Evolutionary conservation across 92 coral and sea anemone species (phyloP), one percentile per base, ranked within the genome.

Genomic region (Paramuricea clavata): DNA sequence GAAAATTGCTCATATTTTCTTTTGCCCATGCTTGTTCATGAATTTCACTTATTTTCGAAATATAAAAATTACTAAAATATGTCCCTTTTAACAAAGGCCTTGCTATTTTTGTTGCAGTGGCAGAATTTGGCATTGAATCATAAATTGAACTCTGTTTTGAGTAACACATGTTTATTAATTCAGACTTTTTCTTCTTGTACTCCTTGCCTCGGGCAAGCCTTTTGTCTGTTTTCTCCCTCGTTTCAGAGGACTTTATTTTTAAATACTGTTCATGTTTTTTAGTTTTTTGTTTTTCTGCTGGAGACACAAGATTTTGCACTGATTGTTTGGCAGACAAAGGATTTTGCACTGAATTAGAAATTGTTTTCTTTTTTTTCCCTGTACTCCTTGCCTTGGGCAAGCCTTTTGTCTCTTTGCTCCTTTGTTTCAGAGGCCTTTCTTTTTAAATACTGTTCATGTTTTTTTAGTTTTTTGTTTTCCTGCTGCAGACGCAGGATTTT

Each of bases 21-120:
- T 28, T 77, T 86, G 89, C 78, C 89, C 84, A 86, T 10, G 44
- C 39, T 49, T 86, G 89, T 68, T 86, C 89, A 86, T 86, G 85
- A 6, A 86, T 12, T 23, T 72, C 27, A 34, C 11, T 16, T 16
- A 72, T 5, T 36, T 64, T 86, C 41, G 39, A 70, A 76, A 73
- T 13, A 86, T 86, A 19, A 65, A 65, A 86, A 32, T 49, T 33
- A 56, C 60, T 67, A 32, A 86, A 71, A 86, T 59, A 77, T 36
- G 72, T 62, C 71, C 32, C 54, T 72, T 39, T 72, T 34, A 57
- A 39, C 7, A 1, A 15, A 39, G 78, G 54, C 78, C 41, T 34
- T 34, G 49, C 30, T 72, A 17, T 72, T 36, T 16, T 30, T 72
- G 3, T 30, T 72, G 78, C 54, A 72, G 12, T 72, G 21, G 74